phyloP scores from a whole-genome alignment of 2,797 vertebrate species.

The Balearica regulorum region DNA sequence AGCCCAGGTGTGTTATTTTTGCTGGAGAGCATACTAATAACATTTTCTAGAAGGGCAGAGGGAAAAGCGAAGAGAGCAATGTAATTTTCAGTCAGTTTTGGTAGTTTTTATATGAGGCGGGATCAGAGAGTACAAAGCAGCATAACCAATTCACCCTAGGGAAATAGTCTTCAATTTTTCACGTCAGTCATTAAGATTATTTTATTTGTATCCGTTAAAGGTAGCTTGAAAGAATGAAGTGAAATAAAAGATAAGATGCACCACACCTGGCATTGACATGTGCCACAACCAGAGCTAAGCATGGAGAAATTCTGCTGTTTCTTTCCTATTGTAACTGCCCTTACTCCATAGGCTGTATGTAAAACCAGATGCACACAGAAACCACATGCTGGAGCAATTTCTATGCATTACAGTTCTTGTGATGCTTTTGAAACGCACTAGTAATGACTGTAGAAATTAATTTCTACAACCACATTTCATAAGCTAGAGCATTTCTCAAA shows the following conservation, averaged over 20 bases:
- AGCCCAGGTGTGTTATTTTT: background rate
- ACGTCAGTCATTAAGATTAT: background rate
- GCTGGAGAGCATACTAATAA: background rate
- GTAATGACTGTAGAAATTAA: background rate
- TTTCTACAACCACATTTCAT: background rate
- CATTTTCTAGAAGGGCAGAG: background rate
- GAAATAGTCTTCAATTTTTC: background rate
- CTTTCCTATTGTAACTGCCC: background rate
- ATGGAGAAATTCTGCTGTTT: background rate
- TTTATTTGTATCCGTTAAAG: background rate
- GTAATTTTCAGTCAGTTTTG: background rate
- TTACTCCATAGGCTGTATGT: background rate
- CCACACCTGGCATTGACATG: background rate
- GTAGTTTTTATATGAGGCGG: background rate
- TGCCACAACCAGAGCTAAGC: background rate
- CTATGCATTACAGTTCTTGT: background rate
- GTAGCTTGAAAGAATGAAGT: background rate
- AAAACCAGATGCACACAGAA: background rate
- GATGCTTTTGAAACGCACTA: background rate
- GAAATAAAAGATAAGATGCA: background rate
- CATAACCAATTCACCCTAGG: background rate
- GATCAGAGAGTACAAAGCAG: background rate
- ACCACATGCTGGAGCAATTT: background rate
- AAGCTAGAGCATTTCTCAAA: background rate
- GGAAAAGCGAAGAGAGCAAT: background rate